phyloP scores from a whole-genome alignment of 2,797 vertebrate genomes.

The Pygocentrus nattereri region DNA sequence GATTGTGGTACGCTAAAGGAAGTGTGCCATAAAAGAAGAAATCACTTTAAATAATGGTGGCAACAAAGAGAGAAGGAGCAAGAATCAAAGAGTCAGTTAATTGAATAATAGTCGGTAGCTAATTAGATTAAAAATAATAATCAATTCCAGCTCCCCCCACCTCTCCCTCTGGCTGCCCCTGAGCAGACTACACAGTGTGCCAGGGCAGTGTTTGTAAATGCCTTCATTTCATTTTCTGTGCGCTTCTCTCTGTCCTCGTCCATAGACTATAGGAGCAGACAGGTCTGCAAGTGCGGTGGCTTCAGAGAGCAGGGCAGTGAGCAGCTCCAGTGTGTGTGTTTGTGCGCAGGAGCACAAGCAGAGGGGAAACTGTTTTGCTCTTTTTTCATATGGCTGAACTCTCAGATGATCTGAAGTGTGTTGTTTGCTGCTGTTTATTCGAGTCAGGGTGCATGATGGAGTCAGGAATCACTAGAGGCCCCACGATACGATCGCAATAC shows the following conservation, averaged over 20 bases:
- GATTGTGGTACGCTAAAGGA: too few relatives aligned
- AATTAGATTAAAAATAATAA: too few relatives aligned
- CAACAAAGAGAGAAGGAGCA: too few relatives aligned
- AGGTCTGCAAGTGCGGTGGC: slow-evolving; percentile 18
- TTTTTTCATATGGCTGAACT: background rate
- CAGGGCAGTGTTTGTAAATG: slow-evolving; percentile 40
- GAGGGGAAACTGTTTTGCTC: background rate
- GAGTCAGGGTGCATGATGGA: background rate
- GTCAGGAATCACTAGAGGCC: too few relatives aligned
- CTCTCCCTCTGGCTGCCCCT: slow-evolving; percentile 23
- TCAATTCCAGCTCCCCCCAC: too few relatives aligned
- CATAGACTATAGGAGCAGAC: background rate
- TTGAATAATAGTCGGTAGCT: too few relatives aligned
- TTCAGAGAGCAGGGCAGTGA: background rate
- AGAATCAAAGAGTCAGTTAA: too few relatives aligned
- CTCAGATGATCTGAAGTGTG: background rate
- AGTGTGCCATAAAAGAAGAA: too few relatives aligned
- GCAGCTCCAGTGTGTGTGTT: background rate
- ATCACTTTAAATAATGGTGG: too few relatives aligned
- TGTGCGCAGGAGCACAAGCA: background rate
- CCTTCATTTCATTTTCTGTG: slow-evolving; percentile 48
- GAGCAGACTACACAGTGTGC: slow-evolving; percentile 34
- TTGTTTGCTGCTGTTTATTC: background rate
- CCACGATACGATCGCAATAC: too few relatives aligned
- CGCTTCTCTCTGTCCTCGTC: slow-evolving; percentile 1